Conservation (phyloP, 2,113 vertebrate genomes). For the Coptodon rendalli region DNA sequence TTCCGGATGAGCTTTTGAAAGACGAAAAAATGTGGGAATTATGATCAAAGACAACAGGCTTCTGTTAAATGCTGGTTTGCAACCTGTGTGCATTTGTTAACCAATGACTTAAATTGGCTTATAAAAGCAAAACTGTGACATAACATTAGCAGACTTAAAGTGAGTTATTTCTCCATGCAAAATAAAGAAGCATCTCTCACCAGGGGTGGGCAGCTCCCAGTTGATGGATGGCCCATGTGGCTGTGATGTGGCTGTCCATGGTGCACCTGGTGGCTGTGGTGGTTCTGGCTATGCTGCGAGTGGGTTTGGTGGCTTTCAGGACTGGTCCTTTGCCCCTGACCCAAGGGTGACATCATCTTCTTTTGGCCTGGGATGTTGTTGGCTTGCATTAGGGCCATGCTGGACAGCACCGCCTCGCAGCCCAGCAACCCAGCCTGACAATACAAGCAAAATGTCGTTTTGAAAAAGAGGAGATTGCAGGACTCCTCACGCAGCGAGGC, state of each 20-base stretch:
- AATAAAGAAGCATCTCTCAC: conserved; percentile 47
- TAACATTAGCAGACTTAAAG: accelerated
- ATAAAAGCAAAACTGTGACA: background rate
- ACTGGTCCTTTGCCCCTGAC: conserved; percentile 69
- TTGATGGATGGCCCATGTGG: conserved; percentile 67
- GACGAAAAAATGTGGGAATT: background rate
- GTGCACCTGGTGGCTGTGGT: conserved; percentile 61
- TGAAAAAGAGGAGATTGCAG: background rate
- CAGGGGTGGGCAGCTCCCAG: conserved; percentile 71
- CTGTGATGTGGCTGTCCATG: conserved; percentile 65
- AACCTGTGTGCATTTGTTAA: background rate
- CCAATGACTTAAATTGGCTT: background rate
- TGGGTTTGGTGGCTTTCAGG: conserved; percentile 55
- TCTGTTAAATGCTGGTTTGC: background rate
- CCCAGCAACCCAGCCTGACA: conserved; percentile 75
- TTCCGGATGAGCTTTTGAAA: conserved; percentile 70
- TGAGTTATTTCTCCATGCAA: background rate
- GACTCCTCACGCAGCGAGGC: background rate
- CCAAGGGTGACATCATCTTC: conserved; percentile 70
- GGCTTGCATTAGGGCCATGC: conserved; percentile 80
- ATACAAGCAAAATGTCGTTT: conserved; percentile 35
- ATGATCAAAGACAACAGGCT: background rate
- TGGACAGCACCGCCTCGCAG: conserved; percentile 77
- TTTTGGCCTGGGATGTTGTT: conserved; percentile 74
- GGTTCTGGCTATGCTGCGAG: conserved; percentile 57